Conservation (phyloP, 2,888 invertebrate species). For the Arctia plantaginis region DNA sequence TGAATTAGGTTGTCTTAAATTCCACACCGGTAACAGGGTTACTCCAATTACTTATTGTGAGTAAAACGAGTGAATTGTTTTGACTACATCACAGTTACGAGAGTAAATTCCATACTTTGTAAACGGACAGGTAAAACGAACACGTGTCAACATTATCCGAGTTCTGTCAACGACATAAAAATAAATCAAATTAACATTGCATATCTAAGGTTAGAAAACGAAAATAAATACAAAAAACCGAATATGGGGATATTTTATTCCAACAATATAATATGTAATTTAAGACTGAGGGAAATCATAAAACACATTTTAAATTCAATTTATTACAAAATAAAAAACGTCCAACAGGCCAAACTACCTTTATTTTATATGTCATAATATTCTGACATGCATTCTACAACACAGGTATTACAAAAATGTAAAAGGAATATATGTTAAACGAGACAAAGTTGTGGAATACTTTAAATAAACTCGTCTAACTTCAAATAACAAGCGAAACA, state of each 20-base stretch:
- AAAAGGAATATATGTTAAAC: constrained; percentile 26
- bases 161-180: background rate
- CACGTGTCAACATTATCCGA: background rate
- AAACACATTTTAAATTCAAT: background rate
- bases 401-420: background rate
- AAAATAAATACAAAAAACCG: too few species aligned
- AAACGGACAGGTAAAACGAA: background rate
- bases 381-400: background rate
- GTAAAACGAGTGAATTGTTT: background rate
- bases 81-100: background rate
- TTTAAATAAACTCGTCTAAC: constrained; percentile 48
- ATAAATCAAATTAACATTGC: background rate
- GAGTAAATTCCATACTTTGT: background rate
- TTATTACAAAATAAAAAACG: background rate
- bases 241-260: background rate
- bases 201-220: background rate
- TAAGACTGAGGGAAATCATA: background rate
- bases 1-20: background rate
- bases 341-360: background rate
- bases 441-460: constrained; percentile 30
- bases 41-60: background rate
- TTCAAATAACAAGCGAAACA: constrained; percentile 53
- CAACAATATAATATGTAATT: background rate
- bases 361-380: background rate
- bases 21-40: background rate